A percentile compares a stretch with the other conserved stretches of the same genome.
These are phyloP conservation scores for Pseudococcus longispinus DNA, from an alignment of 2,888 invertebrate genomes.

Conservation along the genomic window DNA sequence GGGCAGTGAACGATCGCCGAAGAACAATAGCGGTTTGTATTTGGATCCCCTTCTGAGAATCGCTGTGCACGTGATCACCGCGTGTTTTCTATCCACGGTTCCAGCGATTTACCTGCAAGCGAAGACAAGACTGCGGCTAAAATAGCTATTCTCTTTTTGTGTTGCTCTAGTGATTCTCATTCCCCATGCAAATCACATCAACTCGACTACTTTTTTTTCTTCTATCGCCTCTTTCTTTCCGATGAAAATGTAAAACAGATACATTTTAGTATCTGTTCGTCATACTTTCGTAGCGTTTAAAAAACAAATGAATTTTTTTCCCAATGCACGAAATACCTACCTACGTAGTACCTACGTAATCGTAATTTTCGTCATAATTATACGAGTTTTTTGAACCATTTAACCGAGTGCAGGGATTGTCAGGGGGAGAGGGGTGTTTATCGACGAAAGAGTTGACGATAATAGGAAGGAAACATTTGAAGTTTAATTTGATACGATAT, in stretches of 20 bases:
- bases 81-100: slow-evolving; percentile 39
- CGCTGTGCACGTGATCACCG: slow-evolving; percentile 43
- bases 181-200: slow-evolving; percentile 20
- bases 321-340: too few species aligned
- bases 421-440: not conserved
- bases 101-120: slow-evolving; percentile 51
- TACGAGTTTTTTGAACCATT: not conserved
- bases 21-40: slow-evolving; percentile 31
- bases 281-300: not conserved
- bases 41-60: slow-evolving; percentile 28
- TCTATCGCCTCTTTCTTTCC: not conserved
- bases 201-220: not conserved
- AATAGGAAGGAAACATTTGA: not conserved
- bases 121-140: slow-evolving; percentile 40
- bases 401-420: not conserved
- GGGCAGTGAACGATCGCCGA: not conserved
- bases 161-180: slow-evolving; percentile 50
- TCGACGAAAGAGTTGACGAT: not conserved
- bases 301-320: not conserved
- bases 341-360: too few species aligned
- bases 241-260: not conserved
- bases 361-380: not conserved
- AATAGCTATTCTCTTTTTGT: slow-evolving; percentile 36
- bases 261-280: not conserved
- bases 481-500: not conserved